These are phyloP conservation scores for Eupithecia exiguata DNA, from an alignment of 2,888 invertebrate species.

Conservation along the genomic window DNA sequence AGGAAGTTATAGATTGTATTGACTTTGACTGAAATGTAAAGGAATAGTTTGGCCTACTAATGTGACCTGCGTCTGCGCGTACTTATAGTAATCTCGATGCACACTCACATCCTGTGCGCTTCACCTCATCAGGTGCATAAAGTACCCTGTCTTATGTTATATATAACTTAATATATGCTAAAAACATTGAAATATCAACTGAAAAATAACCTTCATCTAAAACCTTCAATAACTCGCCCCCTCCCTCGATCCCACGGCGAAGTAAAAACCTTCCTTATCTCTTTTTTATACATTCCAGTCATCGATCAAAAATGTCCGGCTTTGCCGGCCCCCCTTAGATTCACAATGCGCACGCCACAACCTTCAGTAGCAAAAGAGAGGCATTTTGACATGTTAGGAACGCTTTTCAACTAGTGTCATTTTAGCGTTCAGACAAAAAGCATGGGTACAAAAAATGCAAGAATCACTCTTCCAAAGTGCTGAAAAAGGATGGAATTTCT, in stretches of 20 bases:
- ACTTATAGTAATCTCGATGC: conserved; percentile 28
- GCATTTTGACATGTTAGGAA: too few species aligned
- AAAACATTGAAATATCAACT: not conserved
- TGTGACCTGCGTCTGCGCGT: conserved; percentile 23
- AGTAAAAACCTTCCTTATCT: not conserved
- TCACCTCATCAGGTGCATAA: not conserved
- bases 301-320: too few species aligned
- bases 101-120: conserved; percentile 41
- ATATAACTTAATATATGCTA: not conserved
- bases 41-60: conserved; percentile 37
- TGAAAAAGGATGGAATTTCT: too few species aligned
- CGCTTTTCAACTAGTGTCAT: too few species aligned
- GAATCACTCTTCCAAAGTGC: too few species aligned
- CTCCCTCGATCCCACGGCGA: not conserved
- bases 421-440: too few species aligned
- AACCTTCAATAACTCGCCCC: not conserved
- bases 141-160: not conserved
- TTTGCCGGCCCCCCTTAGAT: too few species aligned
- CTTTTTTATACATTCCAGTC: not conserved
- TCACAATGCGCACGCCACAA: too few species aligned
- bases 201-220: not conserved
- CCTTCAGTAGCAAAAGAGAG: too few species aligned
- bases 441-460: too few species aligned
- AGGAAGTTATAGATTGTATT: conserved; percentile 16
- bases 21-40: conserved; percentile 25